Evolutionary conservation across 2,113 vertebrate genomes (phyloP).

Genomic region (Azemiops feae): DNA sequence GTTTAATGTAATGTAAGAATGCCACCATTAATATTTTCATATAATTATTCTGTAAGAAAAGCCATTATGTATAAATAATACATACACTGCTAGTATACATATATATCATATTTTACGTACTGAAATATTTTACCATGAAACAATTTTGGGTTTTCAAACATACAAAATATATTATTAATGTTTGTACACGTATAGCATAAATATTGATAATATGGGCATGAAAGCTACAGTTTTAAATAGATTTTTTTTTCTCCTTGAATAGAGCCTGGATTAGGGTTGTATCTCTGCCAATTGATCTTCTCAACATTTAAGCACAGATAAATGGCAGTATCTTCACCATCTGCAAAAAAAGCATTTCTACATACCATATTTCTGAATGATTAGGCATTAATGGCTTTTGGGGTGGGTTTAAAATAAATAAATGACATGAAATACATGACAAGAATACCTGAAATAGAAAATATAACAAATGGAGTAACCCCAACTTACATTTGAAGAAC

Average conservation of each 20-base stretch:
- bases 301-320: constrained; percentile 55
- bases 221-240: constrained; percentile 59
- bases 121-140: background rate
- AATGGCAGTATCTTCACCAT: constrained; percentile 46
- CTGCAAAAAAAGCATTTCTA: constrained; percentile 41
- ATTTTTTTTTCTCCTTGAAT: constrained; percentile 46
- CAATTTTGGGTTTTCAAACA: constrained; percentile 29
- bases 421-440: constrained; percentile 30
- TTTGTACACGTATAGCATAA: constrained; percentile 35
- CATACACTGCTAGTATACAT: background rate
- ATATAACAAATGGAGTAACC: constrained; percentile 51
- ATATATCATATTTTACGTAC: background rate
- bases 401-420: constrained; percentile 29
- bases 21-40: background rate
- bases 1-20: background rate
- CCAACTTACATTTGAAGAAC: constrained; percentile 49
- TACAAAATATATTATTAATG: constrained; percentile 19
- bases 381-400: constrained; percentile 37
- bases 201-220: constrained; percentile 48
- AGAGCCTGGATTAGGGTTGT: constrained; percentile 50
- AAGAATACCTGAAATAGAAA: constrained; percentile 38
- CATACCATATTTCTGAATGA: background rate
- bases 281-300: constrained; percentile 55
- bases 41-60: background rate
- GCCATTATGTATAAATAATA: background rate